Evolutionary conservation across 1,140 invertebrate species (phyloP).

Genomic region (Planococcus citri): DNA sequence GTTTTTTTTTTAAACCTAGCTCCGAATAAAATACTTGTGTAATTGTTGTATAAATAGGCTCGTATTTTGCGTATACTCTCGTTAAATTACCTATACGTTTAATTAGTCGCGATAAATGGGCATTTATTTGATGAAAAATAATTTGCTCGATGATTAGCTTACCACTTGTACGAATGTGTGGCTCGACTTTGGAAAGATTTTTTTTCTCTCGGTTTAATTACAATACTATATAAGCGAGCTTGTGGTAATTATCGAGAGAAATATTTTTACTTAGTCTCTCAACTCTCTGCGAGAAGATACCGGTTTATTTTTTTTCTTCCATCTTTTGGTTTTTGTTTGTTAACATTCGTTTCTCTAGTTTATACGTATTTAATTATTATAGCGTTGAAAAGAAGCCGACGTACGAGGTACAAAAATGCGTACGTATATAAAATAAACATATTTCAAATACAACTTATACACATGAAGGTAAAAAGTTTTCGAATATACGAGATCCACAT

Average conservation of each 20-base stretch:
- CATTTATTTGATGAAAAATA: neutral
- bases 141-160: neutral
- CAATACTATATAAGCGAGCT: neutral
- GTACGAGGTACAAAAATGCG: neutral
- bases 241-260: neutral
- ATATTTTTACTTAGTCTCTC: conserved; percentile 2
- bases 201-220: no score
- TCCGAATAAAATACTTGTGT: neutral
- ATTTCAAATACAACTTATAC: neutral
- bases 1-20: no score
- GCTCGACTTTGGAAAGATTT: neutral
- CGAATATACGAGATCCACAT: neutral
- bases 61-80: no score
- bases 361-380: neutral
- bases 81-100: neutral
- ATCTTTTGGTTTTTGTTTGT: neutral
- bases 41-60: neutral
- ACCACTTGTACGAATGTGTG: no score
- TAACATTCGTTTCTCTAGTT: neutral
- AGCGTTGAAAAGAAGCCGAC: neutral
- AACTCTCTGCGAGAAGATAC: neutral
- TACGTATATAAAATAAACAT: neutral
- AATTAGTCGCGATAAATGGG: neutral
- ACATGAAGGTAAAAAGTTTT: neutral
- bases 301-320: neutral